Evolutionary conservation across 92 coral and sea anemone genomes (phyloP).

Genomic region (Epizoanthus stellaris): DNA sequence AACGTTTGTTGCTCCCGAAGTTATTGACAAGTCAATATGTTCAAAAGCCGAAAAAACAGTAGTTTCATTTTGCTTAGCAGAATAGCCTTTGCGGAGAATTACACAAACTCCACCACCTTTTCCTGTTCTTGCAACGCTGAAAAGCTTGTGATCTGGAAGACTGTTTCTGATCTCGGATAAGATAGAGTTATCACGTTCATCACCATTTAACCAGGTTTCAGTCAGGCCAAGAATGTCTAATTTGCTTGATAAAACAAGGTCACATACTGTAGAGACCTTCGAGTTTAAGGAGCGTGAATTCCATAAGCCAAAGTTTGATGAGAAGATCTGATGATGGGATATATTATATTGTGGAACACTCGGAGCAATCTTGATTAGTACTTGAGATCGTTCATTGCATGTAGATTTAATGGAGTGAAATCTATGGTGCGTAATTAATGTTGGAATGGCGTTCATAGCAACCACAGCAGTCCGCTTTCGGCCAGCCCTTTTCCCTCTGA

Average conservation of each 20-base stretch:
- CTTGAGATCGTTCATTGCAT: conserved; percentile 12
- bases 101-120: conserved; percentile 46
- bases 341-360: conserved; percentile 7
- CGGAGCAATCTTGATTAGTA: conserved; percentile 4
- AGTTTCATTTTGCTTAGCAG: conserved; percentile 10
- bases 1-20: conserved; percentile 31
- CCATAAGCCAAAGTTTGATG: conserved; percentile 40
- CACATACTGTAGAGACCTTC: conserved; percentile 26
- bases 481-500: conserved; percentile 9
- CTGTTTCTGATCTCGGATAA: conserved; percentile 1
- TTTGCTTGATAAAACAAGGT: conserved; percentile 19
- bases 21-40: conserved; percentile 31
- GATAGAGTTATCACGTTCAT: conserved; percentile 34
- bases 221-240: conserved; percentile 43
- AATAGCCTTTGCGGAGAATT: conserved; percentile 45
- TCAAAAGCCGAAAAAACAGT: conserved; percentile 32
- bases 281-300: conserved; percentile 29
- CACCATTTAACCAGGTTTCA: conserved; percentile 44
- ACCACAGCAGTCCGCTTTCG: not conserved
- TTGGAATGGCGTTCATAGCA: not conserved
- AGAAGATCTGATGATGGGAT: conserved; percentile 12
- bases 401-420: conserved; percentile 11
- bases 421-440: conserved; percentile 5
- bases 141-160: conserved; percentile 25
- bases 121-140: conserved; percentile 27